Conservation (phyloP, 2,888 invertebrate genomes). For the Brenthis ino region DNA sequence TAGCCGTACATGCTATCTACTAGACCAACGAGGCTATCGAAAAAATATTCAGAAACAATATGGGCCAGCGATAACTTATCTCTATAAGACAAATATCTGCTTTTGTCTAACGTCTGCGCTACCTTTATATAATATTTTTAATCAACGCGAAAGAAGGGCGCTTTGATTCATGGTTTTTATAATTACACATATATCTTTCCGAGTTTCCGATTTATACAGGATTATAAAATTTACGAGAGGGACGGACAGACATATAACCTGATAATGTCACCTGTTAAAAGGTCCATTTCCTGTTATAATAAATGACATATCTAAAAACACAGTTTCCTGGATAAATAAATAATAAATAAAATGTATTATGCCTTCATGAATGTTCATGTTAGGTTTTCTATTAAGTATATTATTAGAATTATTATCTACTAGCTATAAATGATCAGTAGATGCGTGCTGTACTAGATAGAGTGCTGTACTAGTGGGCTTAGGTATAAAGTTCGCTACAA, state of each 20-base stretch:
- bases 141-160: constrained; percentile 31
- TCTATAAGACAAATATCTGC: not conserved
- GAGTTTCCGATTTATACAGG: constrained; percentile 28
- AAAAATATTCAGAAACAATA: too few relatives aligned
- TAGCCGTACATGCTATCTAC: too few relatives aligned
- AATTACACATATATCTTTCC: constrained; percentile 37
- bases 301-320: not conserved
- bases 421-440: too few relatives aligned
- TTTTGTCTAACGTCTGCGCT: constrained; percentile 15
- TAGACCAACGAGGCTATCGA: too few relatives aligned
- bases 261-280: constrained; percentile 22
- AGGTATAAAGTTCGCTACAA: too few relatives aligned
- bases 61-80: too few relatives aligned
- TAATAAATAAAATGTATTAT: not conserved
- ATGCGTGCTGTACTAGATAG: too few relatives aligned
- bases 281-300: not conserved
- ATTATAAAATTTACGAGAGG: constrained; percentile 22
- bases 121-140: constrained; percentile 36
- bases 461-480: too few relatives aligned
- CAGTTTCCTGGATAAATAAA: not conserved
- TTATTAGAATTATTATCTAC: too few relatives aligned
- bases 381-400: too few relatives aligned
- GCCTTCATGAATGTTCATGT: not conserved
- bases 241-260: constrained; percentile 23
- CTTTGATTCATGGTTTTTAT: constrained; percentile 34